Conservation (phyloP, 2,113 vertebrate genomes). For the Uropsilus gracilis region DNA sequence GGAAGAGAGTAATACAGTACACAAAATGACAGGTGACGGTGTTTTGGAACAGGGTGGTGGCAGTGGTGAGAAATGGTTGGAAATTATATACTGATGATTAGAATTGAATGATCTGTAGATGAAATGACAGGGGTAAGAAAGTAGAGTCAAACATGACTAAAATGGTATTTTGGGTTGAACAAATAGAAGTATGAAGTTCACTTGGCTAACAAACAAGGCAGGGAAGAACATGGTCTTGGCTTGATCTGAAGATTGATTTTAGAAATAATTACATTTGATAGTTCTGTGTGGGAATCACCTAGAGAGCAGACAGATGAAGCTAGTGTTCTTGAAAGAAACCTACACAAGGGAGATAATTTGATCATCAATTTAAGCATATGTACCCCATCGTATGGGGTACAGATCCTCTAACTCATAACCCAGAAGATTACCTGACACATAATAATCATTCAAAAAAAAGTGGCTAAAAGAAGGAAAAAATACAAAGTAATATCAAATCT, state of each 20-base stretch:
- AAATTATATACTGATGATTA: background rate
- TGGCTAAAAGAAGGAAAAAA: too few species aligned
- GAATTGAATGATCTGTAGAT: background rate
- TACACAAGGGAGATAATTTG: background rate
- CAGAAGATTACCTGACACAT: too few species aligned
- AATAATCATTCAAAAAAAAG: too few species aligned
- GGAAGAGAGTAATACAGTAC: background rate
- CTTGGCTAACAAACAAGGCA: background rate
- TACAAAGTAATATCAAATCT: background rate
- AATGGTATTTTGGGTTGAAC: fast-evolving
- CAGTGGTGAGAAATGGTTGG: background rate
- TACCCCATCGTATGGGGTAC: too few species aligned
- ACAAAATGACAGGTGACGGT: background rate
- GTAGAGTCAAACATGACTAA: background rate
- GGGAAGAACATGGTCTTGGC: background rate
- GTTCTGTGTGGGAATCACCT: background rate
- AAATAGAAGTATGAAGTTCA: background rate
- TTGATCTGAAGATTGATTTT: background rate
- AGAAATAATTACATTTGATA: background rate
- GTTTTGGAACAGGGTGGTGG: background rate
- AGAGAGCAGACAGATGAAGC: background rate
- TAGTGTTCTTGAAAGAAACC: background rate
- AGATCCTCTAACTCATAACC: too few species aligned
- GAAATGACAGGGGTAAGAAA: background rate
- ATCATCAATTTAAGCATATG: too few species aligned